Percentiles rank a stretch among this genome's conserved stretches.
These are phyloP conservation scores for Cettia cetti DNA, from an alignment of 2,113 vertebrate genomes.

Conservation along the genomic window DNA sequence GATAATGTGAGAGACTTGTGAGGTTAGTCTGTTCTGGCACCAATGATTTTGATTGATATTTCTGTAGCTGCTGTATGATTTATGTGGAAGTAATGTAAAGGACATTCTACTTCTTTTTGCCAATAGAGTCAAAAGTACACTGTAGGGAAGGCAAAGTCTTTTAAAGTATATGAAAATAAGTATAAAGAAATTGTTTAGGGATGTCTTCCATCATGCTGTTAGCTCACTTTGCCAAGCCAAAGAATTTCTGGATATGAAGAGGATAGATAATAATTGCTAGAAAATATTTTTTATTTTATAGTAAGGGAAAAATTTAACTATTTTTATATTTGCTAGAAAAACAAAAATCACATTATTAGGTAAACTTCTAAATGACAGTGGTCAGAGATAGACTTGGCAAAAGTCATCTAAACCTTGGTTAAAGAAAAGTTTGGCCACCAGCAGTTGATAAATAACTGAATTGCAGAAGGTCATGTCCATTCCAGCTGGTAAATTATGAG, in stretches of 20 bases:
- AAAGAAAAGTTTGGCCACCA: neutral
- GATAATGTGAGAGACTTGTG: neutral
- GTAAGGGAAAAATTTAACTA: neutral
- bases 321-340: neutral
- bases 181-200: neutral
- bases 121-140: neutral
- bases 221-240: neutral
- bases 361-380: neutral
- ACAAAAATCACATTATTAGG: accelerated
- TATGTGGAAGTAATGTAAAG: neutral
- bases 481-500: neutral
- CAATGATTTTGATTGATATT: neutral
- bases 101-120: neutral
- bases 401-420: neutral
- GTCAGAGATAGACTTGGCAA: neutral
- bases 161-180: neutral
- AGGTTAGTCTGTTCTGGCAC: neutral
- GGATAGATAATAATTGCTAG: neutral
- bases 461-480: neutral
- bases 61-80: neutral
- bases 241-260: neutral
- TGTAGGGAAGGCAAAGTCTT: neutral
- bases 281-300: neutral
- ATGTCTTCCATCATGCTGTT: neutral
- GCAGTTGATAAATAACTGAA: neutral